These are phyloP conservation scores for Rhagoletis zephyria DNA, from an alignment of 1,140 invertebrate species.

Conservation along the genomic window DNA sequence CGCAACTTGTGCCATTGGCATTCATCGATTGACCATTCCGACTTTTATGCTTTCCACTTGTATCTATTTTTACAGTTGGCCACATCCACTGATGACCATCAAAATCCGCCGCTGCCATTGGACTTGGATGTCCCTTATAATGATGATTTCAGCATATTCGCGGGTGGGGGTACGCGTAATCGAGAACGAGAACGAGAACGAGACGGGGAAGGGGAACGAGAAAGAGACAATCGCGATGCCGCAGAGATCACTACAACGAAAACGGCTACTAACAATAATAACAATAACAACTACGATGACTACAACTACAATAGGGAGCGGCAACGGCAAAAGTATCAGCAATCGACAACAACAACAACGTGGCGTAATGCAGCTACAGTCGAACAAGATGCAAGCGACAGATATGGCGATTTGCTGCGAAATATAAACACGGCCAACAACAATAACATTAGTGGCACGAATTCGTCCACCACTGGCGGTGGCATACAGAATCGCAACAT, in stretches of 20 bases:
- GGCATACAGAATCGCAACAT: slow-evolving; percentile 68
- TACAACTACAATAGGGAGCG: slow-evolving; percentile 38
- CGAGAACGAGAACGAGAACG: slow-evolving; percentile 4
- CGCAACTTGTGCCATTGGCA: slow-evolving; percentile 10
- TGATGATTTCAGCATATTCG: slow-evolving; percentile 75
- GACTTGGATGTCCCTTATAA: slow-evolving; percentile 78
- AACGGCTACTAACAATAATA: slow-evolving; percentile 49
- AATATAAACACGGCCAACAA: background rate
- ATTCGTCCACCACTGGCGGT: slow-evolving; percentile 2
- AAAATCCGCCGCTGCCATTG: slow-evolving; percentile 77
- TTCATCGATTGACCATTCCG: slow-evolving; percentile 35
- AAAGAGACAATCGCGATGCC: background rate
- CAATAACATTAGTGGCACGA: slow-evolving; percentile 19
- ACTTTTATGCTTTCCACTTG: slow-evolving; percentile 6
- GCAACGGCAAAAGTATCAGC: slow-evolving; percentile 48
- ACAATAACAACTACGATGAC: background rate
- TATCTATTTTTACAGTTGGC: slow-evolving; percentile 54
- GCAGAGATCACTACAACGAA: slow-evolving; percentile 48
- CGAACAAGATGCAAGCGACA: background rate
- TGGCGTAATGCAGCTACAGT: slow-evolving; percentile 6
- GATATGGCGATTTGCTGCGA: background rate
- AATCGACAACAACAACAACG: slow-evolving; percentile 28
- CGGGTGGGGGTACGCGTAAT: slow-evolving; percentile 32
- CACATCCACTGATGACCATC: slow-evolving; percentile 66
- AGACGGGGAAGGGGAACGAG: background rate